A percentile compares a stretch with the other conserved stretches of the same genome.
Evolutionary conservation across 23 tunicate genomes (phyloP).

Genomic region (Ciona savignyi): DNA sequence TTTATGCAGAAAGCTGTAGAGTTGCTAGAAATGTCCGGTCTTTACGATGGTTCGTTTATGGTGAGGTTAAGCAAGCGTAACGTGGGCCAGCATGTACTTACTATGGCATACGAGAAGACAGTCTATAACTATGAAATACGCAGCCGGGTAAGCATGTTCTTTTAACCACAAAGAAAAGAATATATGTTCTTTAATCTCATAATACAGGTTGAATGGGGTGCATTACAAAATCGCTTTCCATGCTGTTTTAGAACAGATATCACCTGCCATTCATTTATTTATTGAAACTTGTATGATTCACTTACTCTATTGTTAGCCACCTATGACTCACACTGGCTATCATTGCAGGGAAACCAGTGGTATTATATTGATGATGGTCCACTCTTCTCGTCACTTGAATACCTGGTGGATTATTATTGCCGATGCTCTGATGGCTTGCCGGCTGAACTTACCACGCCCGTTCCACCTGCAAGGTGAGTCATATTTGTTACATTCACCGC

Average conservation of each 20-base stretch:
- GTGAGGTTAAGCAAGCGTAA: slow-evolving; percentile 81
- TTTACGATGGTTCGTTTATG: slow-evolving; percentile 73
- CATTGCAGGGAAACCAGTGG: slow-evolving; percentile 27
- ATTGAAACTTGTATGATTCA: background rate
- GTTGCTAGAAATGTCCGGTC: slow-evolving; percentile 51
- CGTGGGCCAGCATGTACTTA: slow-evolving; percentile 87
- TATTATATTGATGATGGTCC: slow-evolving; percentile 98
- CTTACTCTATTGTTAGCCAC: background rate
- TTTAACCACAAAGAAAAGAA: no score
- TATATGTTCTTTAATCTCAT: no score
- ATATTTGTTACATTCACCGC: no score
- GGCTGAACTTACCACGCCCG: slow-evolving; percentile 60
- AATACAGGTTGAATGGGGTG: no score
- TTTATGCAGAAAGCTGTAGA: slow-evolving; percentile 94
- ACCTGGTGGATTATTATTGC: slow-evolving; percentile 85
- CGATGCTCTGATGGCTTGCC: slow-evolving; percentile 94
- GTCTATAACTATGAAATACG: slow-evolving; percentile 94
- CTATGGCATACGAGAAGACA: slow-evolving; percentile 70
- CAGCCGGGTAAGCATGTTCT: slow-evolving; percentile 27
- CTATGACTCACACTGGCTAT: background rate
- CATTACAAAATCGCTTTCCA: no score
- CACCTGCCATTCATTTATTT: no score
- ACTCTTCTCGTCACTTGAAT: slow-evolving; percentile 62
- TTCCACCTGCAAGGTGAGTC: slow-evolving; percentile 35
- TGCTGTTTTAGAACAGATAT: no score